Percentiles rank a stretch among this genome's conserved stretches.
Evolutionary conservation across 2,888 invertebrate genomes (phyloP).

Genomic region (Plemyria rubiginata): DNA sequence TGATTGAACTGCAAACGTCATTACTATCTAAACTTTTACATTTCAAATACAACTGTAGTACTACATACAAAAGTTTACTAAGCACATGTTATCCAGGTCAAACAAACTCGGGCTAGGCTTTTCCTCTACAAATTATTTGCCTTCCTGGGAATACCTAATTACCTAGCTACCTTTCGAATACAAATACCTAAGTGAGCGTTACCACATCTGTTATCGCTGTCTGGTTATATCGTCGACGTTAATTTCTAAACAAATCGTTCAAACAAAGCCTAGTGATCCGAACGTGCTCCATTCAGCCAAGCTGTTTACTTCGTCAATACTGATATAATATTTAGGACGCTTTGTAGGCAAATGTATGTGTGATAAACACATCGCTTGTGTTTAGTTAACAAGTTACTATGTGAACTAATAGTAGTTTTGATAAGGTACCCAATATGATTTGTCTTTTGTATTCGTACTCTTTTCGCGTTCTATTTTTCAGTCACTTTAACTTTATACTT

Average conservation of each 20-base stretch:
- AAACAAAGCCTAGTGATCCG: conserved; percentile 53
- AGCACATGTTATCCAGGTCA: neutral
- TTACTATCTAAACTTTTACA: neutral
- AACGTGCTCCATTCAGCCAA: conserved; percentile 48
- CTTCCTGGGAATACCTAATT: conserved; percentile 17
- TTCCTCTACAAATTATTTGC: neutral
- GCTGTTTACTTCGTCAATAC: conserved; percentile 59
- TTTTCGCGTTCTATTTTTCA: neutral
- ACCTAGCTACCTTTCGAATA: conserved; percentile 5
- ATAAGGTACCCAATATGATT: neutral
- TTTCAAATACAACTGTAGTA: neutral
- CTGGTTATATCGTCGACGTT: conserved; percentile 46
- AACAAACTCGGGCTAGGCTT: neutral
- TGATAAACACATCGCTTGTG: conserved; percentile 25
- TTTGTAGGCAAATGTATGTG: conserved; percentile 21
- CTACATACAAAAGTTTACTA: neutral
- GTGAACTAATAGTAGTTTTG: conserved; percentile 16
- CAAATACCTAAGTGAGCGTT: conserved; percentile 20
- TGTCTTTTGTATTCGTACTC: neutral
- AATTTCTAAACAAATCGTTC: conserved; percentile 57
- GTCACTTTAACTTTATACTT: too few species aligned
- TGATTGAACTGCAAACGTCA: too few species aligned
- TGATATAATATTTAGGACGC: conserved; percentile 55
- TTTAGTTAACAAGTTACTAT: conserved; percentile 17
- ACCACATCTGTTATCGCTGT: conserved; percentile 35